phyloP scores from a whole-genome alignment of 2,113 vertebrate species.

The Coptodon rendalli region DNA sequence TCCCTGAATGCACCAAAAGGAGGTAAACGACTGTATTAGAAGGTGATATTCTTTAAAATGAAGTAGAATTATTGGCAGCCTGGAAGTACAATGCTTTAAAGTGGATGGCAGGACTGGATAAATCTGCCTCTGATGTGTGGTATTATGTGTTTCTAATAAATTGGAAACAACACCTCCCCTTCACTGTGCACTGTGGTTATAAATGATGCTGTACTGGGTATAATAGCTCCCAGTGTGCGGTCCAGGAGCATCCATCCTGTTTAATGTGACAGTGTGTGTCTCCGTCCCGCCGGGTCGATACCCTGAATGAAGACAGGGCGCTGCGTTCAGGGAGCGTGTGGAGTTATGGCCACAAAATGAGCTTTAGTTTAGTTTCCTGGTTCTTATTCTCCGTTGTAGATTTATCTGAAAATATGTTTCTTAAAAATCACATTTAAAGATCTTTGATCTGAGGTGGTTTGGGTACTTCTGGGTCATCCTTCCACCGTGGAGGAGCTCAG shows the following conservation, averaged over 20 bases:
- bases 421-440: not conserved
- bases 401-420: not conserved
- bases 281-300: not conserved
- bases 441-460: not conserved
- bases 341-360: not conserved
- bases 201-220: not conserved
- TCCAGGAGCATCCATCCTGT: not conserved
- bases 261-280: not conserved
- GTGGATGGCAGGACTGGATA: not conserved
- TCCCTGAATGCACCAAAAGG: not conserved
- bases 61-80: not conserved
- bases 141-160: not conserved
- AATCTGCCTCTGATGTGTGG: not conserved
- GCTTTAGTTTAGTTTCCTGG: not conserved
- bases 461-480: not conserved
- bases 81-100: not conserved
- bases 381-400: not conserved
- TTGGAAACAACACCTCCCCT: not conserved
- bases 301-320: not conserved
- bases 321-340: not conserved
- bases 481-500: not conserved
- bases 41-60: rapidly evolving
- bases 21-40: not conserved
- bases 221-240: not conserved
- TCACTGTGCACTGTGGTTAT: not conserved